phyloP scores from a whole-genome alignment of 1,140 invertebrate species.

The Spodoptera litura region DNA sequence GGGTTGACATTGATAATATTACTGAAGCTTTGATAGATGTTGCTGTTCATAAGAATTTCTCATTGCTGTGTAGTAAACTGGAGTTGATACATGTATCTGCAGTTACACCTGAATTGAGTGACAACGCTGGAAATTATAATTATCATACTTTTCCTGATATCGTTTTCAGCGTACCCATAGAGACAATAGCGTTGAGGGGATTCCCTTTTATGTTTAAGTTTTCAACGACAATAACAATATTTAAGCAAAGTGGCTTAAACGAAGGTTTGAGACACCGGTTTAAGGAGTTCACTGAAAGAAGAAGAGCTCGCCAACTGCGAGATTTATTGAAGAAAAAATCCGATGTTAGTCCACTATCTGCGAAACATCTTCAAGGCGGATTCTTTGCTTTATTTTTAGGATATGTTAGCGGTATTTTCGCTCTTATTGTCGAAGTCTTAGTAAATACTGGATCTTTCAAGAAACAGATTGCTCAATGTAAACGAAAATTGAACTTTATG shows the following conservation, averaged over 20 bases:
- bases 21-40: constrained; percentile 76
- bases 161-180: constrained; percentile 84
- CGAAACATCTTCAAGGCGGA: constrained; percentile 83
- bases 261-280: constrained; percentile 66
- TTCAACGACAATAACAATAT: constrained; percentile 72
- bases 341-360: constrained; percentile 75
- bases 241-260: constrained; percentile 81
- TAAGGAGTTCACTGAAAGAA: constrained; percentile 49
- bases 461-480: not conserved
- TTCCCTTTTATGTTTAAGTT: constrained; percentile 84
- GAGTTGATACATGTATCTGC: constrained; percentile 74
- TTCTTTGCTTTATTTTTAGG: constrained; percentile 81
- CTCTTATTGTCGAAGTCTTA: constrained; percentile 65
- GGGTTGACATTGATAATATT: constrained; percentile 73
- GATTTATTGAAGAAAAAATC: constrained; percentile 43
- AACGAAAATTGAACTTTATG: not conserved
- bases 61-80: constrained; percentile 71
- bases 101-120: constrained; percentile 72
- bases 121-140: constrained; percentile 64
- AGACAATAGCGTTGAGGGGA: constrained; percentile 84
- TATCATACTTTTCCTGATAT: constrained; percentile 78
- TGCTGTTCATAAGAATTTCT: constrained; percentile 75
- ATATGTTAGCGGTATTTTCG: constrained; percentile 59
- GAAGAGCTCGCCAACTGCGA: constrained; percentile 55
- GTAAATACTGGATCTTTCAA: not conserved